Conservation (phyloP, 2,888 invertebrate species). For the Lasioglossum leucozonium region DNA sequence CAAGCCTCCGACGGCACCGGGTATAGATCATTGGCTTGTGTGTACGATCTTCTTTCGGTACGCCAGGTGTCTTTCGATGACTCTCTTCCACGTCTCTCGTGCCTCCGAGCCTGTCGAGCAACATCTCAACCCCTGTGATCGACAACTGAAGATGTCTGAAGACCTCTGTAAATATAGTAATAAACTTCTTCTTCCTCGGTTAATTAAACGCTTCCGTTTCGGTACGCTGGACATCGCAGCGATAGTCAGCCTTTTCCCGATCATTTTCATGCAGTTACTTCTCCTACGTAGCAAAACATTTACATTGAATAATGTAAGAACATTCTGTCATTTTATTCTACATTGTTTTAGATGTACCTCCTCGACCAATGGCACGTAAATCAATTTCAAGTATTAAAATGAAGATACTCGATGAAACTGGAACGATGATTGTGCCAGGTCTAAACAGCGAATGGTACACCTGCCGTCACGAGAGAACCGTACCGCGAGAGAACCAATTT, state of each 20-base stretch:
- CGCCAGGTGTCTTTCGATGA: not conserved
- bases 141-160: not conserved
- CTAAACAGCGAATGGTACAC: not conserved
- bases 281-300: not conserved
- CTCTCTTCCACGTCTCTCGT: not conserved
- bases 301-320: not conserved
- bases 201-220: not conserved
- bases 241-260: not conserved
- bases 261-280: not conserved
- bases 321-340: not conserved
- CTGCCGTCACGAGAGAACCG: too few relatives aligned
- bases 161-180: not conserved
- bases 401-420: not conserved
- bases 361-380: too few relatives aligned
- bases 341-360: too few relatives aligned
- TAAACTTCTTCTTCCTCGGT: not conserved
- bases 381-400: not conserved
- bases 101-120: not conserved
- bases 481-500: too few relatives aligned
- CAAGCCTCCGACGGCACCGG: not conserved
- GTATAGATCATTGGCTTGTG: slow-evolving; percentile 13
- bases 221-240: not conserved
- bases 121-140: not conserved
- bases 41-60: slow-evolving; percentile 10
- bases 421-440: not conserved